Conservation (phyloP, 2,797 vertebrate species). For the Buphagus erythrorhynchus region DNA sequence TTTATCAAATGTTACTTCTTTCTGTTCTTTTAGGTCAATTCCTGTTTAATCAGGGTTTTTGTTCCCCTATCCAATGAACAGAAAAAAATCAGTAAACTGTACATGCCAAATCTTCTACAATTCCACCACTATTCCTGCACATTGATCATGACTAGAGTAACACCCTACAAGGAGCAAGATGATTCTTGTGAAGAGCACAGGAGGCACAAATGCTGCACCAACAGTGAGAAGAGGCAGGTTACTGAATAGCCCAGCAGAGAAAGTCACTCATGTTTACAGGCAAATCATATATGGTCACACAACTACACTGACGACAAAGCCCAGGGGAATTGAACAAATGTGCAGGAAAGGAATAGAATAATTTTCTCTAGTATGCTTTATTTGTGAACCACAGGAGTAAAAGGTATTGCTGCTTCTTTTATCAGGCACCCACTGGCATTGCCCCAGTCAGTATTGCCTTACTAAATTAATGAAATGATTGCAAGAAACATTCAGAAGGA, state of each 20-base stretch:
- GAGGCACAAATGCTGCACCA: background rate
- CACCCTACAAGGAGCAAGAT: background rate
- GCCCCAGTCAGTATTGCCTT: background rate
- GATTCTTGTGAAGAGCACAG: rapidly evolving
- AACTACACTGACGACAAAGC: background rate
- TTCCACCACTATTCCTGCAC: background rate
- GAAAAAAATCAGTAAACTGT: background rate
- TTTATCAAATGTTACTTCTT: background rate
- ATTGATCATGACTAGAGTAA: background rate
- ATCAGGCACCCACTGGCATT: background rate
- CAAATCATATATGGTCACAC: background rate
- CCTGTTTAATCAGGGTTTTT: background rate
- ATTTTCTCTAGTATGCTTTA: background rate
- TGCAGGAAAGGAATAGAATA: background rate
- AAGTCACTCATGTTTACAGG: background rate
- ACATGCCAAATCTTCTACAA: background rate
- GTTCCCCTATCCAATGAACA: background rate
- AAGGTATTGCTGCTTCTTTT: background rate
- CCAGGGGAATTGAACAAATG: background rate
- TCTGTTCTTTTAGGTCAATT: background rate
- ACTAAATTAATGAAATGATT: background rate
- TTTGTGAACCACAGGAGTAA: background rate
- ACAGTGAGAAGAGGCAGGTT: background rate
- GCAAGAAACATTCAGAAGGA: background rate
- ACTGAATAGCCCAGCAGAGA: background rate